phyloP scores from a whole-genome alignment of 2,888 invertebrate genomes.

The Dusona sp. region DNA sequence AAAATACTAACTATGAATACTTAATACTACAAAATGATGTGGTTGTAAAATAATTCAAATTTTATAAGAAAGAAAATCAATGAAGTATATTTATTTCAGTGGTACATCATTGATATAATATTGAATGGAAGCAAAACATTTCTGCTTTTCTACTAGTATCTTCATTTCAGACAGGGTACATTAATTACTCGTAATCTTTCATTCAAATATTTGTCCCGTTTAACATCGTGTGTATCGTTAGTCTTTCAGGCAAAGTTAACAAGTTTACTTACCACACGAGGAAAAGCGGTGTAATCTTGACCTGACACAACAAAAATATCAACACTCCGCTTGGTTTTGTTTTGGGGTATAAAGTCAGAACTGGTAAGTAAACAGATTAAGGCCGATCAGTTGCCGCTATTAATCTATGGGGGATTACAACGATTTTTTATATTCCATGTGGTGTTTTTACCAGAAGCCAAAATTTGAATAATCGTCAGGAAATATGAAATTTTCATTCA shows the following conservation, averaged over 20 bases:
- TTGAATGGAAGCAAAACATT: neutral
- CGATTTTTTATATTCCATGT: neutral
- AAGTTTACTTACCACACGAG: neutral
- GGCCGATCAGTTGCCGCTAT: neutral
- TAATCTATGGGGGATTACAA: neutral
- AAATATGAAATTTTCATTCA: neutral
- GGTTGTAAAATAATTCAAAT: neutral
- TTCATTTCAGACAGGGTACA: neutral
- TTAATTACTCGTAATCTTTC: neutral
- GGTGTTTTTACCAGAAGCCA: neutral
- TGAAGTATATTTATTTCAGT: neutral
- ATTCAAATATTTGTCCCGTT: neutral
- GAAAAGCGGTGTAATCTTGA: slow-evolving; percentile 7
- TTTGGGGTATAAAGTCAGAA: neutral
- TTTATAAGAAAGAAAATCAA: neutral
- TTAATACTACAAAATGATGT: neutral
- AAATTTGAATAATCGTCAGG: neutral
- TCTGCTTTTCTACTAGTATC: neutral
- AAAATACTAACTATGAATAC: neutral
- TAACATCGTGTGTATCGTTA: neutral
- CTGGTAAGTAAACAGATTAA: neutral
- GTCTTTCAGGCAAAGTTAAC: neutral
- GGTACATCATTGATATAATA: too few species aligned
- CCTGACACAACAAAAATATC: neutral
- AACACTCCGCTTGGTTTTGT: slow-evolving; percentile 6